phyloP scores from a whole-genome alignment of 2,797 vertebrate species.

The Rhabdophis nuchalis region DNA sequence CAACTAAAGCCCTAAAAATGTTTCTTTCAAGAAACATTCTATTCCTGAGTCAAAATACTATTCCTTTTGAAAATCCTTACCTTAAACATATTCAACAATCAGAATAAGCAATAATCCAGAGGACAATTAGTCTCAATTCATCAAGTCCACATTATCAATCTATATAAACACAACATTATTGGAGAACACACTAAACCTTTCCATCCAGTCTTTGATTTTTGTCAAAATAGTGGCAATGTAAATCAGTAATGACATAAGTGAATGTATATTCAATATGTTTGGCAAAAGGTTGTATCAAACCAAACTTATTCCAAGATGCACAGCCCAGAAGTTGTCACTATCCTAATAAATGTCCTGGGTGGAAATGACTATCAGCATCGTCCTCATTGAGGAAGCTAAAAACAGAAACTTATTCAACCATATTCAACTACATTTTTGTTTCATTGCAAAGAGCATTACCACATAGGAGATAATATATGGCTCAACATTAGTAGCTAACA shows the following conservation, averaged over 20 bases:
- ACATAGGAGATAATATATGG: not conserved
- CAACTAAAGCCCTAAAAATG: not conserved
- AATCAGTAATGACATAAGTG: not conserved
- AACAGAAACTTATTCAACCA: not conserved
- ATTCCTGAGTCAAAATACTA: not conserved
- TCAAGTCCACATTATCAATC: not conserved
- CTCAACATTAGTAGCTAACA: not conserved
- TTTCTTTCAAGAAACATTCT: not conserved
- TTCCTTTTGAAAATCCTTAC: not conserved
- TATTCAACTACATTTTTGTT: not conserved
- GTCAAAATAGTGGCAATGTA: not conserved
- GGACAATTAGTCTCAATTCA: not conserved
- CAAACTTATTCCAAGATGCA: not conserved
- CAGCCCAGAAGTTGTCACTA: not conserved
- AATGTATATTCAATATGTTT: not conserved
- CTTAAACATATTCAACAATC: not conserved
- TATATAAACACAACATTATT: not conserved
- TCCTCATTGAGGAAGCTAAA: not conserved
- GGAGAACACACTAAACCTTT: not conserved
- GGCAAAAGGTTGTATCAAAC: not conserved
- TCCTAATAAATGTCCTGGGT: not conserved
- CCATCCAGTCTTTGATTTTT: not conserved
- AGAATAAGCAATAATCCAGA: not conserved
- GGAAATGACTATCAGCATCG: not conserved
- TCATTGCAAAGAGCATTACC: not conserved